Evolutionary conservation across 1,140 invertebrate genomes (phyloP), one percentile per base, ranked within the genome.

Genomic region (Penaeus vannamei): DNA sequence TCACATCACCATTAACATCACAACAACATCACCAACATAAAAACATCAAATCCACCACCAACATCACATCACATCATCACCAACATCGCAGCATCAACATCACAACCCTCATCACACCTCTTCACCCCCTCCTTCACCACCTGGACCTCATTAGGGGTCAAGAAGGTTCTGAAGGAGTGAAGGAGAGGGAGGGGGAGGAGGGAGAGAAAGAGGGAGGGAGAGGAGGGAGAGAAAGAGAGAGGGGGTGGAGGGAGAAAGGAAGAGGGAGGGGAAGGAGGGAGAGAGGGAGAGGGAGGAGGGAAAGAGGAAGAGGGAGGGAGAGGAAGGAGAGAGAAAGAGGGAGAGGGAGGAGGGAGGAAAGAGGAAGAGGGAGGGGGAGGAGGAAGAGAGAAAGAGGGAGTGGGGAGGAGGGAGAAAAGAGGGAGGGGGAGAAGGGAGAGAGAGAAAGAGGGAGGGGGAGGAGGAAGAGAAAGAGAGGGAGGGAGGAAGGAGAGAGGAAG

Each of bases 211-310:
- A 36, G 42, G 5, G 59, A 32, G 26, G 46, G 32, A 46, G 32
- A 20, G 32, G 12, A 42, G n/a, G 19, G 14, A 12, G 23, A 2
- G 23, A 12, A 81, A 19, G 12, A 10, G 7, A 0, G n/a, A 14
- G 0, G 42, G 14, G 32, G 0, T 32, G 36, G 61, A 69, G 83
- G 46, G 26, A 72, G 64, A 85, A 22, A 85, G 36, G 72, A 36
- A 69, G 64, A 85, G 62, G 64, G 64, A 85, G 36, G 36, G 61
- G 36, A 17, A 85, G 84, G 14, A 32, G 53, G 64, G 42, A 17
- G 19, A 23, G 69, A 32, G 29, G 64, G 72, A 46, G 72, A 29
- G 72, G 80, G 60, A 46, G 60, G 80, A 82, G 80, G 60, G 80
- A 82, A 46, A 82, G 79, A 59, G 60, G 26, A 32, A 81, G 42